Conservation (phyloP, 2,797 vertebrate genomes). For the Urosaurus nigricauda region DNA sequence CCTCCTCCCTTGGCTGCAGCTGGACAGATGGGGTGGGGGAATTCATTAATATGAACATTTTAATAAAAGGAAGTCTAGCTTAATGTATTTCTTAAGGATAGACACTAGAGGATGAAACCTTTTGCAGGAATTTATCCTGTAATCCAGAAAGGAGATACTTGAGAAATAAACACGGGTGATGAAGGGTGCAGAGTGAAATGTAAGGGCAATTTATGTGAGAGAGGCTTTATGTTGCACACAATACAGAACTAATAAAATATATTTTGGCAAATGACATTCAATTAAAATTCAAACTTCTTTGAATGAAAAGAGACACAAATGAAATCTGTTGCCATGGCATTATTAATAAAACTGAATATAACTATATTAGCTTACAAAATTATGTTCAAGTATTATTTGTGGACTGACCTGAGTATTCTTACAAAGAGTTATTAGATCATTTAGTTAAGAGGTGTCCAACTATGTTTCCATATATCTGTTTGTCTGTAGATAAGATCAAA, state of each 20-base stretch:
- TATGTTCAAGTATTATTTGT: conserved; percentile 8
- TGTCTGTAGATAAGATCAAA: no score
- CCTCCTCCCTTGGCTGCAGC: no score
- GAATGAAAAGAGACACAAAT: background rate
- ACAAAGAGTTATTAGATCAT: background rate
- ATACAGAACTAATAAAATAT: background rate
- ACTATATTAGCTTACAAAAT: background rate
- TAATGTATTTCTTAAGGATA: background rate
- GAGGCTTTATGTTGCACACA: background rate
- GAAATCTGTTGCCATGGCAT: background rate
- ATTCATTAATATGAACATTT: no score
- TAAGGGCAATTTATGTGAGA: no score
- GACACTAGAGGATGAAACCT: background rate
- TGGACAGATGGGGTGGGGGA: no score
- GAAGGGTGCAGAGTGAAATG: no score
- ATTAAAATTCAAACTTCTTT: background rate
- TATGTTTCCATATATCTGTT: no score
- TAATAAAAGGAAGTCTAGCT: no score
- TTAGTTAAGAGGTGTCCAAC: no score
- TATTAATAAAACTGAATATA: background rate
- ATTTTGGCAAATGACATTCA: background rate
- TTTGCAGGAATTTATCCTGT: background rate
- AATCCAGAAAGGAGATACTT: background rate
- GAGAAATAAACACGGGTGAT: background rate
- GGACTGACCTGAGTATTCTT: background rate